These are phyloP conservation scores for Orthosia gothica DNA, from an alignment of 2,888 invertebrate species.

Conservation along the genomic window DNA sequence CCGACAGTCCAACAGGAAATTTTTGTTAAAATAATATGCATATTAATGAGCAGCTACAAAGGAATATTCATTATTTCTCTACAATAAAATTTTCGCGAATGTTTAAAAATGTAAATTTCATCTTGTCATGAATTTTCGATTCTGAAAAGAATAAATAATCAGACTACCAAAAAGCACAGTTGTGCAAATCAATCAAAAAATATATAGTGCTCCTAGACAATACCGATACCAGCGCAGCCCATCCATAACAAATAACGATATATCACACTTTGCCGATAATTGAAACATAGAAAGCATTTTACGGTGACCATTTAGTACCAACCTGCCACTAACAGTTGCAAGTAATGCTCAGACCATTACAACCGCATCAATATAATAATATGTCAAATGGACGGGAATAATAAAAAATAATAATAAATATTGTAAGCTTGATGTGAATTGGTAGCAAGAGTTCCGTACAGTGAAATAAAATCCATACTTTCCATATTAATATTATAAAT, in stretches of 20 bases:
- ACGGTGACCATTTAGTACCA: conserved; percentile 74
- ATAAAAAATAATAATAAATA: conserved; percentile 66
- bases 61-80: conserved; percentile 39
- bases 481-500: neutral
- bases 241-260: conserved; percentile 77
- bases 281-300: conserved; percentile 86
- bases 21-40: conserved; percentile 32
- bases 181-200: conserved; percentile 38
- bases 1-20: conserved; percentile 10
- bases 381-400: conserved; percentile 83
- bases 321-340: conserved; percentile 73
- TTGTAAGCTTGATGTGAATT: conserved; percentile 14
- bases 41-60: conserved; percentile 45
- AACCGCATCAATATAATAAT: conserved; percentile 77
- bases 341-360: conserved; percentile 69
- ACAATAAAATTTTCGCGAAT: conserved; percentile 21
- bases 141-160: conserved; percentile 1
- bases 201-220: conserved; percentile 36
- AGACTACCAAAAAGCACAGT: conserved; percentile 19
- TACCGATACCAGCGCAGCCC: conserved; percentile 34
- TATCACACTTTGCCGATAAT: conserved; percentile 80
- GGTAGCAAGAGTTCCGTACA: conserved; percentile 59
- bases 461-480: neutral
- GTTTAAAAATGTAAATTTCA: conserved; percentile 21
- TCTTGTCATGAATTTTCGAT: conserved; percentile 33